A percentile compares a stretch with the other conserved stretches of the same genome.
Conservation (phyloP, 2,888 invertebrate species). For the Syrphus vitripennis region DNA sequence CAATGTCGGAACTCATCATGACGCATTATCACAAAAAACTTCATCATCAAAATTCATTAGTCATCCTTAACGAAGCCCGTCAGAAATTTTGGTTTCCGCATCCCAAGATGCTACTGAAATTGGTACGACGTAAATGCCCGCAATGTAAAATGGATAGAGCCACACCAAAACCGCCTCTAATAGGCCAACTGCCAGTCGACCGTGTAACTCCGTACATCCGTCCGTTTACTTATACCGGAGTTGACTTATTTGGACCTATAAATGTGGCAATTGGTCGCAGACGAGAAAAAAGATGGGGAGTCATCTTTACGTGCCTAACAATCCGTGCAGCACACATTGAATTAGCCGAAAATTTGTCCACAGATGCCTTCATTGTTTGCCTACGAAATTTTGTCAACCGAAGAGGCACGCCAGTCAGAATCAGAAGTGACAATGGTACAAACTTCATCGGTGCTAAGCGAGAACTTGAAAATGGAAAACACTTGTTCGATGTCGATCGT, state of each 20-base stretch:
- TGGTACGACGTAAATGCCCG: background rate
- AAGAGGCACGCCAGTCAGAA: background rate
- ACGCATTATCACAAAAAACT: background rate
- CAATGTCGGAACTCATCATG: background rate
- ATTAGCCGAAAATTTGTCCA: slow-evolving; percentile 27
- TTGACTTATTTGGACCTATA: background rate
- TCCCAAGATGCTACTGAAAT: background rate
- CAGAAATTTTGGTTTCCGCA: background rate
- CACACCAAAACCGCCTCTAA: background rate
- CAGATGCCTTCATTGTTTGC: slow-evolving; percentile 60
- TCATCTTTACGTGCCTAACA: background rate
- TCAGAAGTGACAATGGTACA: no score
- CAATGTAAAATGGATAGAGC: background rate
- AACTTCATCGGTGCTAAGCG: no score
- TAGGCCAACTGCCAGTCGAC: background rate
- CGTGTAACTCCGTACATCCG: background rate
- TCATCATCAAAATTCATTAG: background rate
- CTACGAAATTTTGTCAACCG: slow-evolving; percentile 63
- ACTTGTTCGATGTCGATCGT: background rate
- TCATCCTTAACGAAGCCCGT: background rate
- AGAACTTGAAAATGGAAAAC: no score
- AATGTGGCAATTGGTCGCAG: background rate
- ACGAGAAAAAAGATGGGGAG: background rate
- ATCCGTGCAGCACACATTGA: no score
- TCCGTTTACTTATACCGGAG: background rate